Evolutionary conservation across 1,140 invertebrate genomes (phyloP).

Genomic region (Diploscapter pachys): DNA sequence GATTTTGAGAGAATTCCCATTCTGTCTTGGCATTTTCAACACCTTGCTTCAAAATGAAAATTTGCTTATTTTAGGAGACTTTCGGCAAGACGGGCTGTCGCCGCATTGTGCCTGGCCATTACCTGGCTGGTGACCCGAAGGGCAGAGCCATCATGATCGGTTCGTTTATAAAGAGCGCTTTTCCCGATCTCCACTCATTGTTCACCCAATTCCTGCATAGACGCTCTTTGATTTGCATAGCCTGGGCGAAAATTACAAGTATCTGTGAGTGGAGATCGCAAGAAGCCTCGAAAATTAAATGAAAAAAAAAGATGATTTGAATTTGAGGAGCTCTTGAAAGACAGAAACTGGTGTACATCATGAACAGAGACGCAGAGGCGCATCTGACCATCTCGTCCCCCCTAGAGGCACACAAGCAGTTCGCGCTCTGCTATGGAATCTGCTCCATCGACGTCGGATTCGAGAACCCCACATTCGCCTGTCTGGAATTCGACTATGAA

Average conservation of each 20-base stretch:
- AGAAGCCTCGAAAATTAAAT: too few relatives aligned
- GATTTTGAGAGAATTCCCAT: too few relatives aligned
- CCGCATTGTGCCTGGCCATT: slow-evolving; percentile 96
- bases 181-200: too few relatives aligned
- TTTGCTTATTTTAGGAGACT: slow-evolving; percentile 67
- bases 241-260: too few relatives aligned
- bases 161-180: slow-evolving; percentile 49
- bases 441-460: slow-evolving; percentile 98
- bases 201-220: too few relatives aligned
- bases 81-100: slow-evolving; percentile 98
- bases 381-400: slow-evolving; percentile 96
- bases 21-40: too few relatives aligned
- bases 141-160: slow-evolving; percentile 98
- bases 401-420: slow-evolving; percentile 97
- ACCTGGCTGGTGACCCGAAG: slow-evolving; percentile 96
- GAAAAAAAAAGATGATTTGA: neutral
- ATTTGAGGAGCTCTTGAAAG: slow-evolving; percentile 81
- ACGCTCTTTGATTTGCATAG: too few relatives aligned
- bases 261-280: too few relatives aligned
- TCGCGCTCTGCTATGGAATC: slow-evolving; percentile 95
- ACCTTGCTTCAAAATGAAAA: too few relatives aligned
- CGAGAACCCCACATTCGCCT: slow-evolving; percentile 99
- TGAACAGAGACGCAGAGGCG: slow-evolving; percentile 94
- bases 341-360: slow-evolving; percentile 96
- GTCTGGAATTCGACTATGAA: slow-evolving; percentile 98